Evolutionary conservation across 1,140 invertebrate genomes (phyloP), one percentile per base, ranked within the genome.

Genomic region (Philopotamus ludificatus): DNA sequence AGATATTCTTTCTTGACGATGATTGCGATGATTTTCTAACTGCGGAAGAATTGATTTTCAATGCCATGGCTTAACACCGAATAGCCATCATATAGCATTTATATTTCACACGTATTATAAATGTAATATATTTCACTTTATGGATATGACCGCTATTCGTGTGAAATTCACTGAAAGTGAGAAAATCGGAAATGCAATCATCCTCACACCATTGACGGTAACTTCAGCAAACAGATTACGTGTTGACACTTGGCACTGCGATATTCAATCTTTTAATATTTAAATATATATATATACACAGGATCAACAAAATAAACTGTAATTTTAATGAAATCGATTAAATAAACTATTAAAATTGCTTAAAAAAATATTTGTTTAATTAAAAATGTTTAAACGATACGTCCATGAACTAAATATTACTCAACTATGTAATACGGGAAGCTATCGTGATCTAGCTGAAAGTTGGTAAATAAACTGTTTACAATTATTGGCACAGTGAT

Each of bases 21-120:
- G 28, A 12, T 34, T 34, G 28, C 28, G 28, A 34, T 34, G 28
- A 4, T 7, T 12, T 34, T 34, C 12, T 4, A 34, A 34, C n/a
- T 34, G 4, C 28, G 23, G 20, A 12, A 18, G 54, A 39, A 7
- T 57, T 42, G 20, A 42, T 42, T 42, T 57, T 57, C 23, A 57
- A 16, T 41, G 15, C 54, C 54, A 57, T 57, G n/a, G n/a, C n/a
- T n/a, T n/a, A n/a, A n/a, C n/a, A n/a, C n/a, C n/a, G n/a, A n/a
- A n/a, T n/a, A n/a, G n/a, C n/a, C n/a, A n/a, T n/a, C n/a, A n/a
- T n/a, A n/a, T n/a, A n/a, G n/a, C n/a, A n/a, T 34, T 34, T 7
- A 34, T 34, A 4, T 4, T 34, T 34, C 28, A 34, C 12, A 34
- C n/a, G 28, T 34, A 34, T 34, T 34, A 34, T n/a, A 34, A 4